phyloP scores from a whole-genome alignment of 2,888 invertebrate genomes.

The Leptinotarsa rubiginosa region DNA sequence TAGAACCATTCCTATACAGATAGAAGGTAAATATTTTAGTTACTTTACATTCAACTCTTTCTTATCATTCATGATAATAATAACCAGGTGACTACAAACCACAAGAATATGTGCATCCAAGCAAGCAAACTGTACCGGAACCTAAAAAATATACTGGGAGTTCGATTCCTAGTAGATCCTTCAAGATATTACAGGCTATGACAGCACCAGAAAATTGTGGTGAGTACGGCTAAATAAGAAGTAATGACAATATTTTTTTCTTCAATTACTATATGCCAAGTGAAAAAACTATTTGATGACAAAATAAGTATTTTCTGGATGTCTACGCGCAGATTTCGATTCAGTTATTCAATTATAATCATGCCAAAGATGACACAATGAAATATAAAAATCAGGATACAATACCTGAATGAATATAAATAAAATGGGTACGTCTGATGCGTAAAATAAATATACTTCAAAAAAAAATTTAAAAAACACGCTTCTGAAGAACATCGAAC shows the following conservation, averaged over 20 bases:
- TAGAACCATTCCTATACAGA: slow-evolving; percentile 76
- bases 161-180: slow-evolving; percentile 84
- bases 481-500: too few species aligned
- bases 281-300: not conserved
- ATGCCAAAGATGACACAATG: too few species aligned
- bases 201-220: slow-evolving; percentile 69
- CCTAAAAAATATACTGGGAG: slow-evolving; percentile 81
- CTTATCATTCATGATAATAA: not conserved
- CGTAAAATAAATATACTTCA: too few species aligned
- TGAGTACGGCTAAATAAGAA: slow-evolving; percentile 63
- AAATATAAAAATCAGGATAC: too few species aligned
- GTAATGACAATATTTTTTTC: too few species aligned
- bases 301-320: too few species aligned
- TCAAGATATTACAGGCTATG: slow-evolving; percentile 84
- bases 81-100: slow-evolving; percentile 56
- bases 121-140: slow-evolving; percentile 76
- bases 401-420: too few species aligned
- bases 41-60: not conserved
- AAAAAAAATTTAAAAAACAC: too few species aligned
- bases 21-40: slow-evolving; percentile 67
- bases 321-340: too few species aligned
- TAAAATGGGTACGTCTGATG: too few species aligned
- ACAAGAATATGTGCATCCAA: slow-evolving; percentile 70
- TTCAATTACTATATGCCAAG: too few species aligned
- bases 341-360: too few species aligned